Conservation (phyloP, 2,888 invertebrate species). For the Nomada ruficornis region DNA sequence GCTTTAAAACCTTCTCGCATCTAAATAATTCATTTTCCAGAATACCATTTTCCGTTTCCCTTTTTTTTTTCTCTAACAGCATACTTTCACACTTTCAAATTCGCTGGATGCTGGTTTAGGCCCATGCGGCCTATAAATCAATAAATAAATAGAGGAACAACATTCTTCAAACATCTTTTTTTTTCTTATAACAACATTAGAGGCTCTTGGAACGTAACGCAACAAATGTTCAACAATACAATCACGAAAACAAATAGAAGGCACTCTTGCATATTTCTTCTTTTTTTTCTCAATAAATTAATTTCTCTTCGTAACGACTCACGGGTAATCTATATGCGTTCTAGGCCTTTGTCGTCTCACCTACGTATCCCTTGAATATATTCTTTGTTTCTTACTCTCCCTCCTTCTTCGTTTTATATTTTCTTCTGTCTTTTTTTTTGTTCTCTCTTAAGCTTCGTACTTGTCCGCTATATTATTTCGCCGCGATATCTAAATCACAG, state of each 20-base stretch:
- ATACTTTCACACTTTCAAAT: constrained; percentile 73
- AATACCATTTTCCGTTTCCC: constrained; percentile 5
- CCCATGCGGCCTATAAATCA: constrained; percentile 76
- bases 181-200: constrained; percentile 80
- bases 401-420: constrained; percentile 11
- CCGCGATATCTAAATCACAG: constrained; percentile 50
- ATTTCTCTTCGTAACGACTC: constrained; percentile 75
- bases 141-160: constrained; percentile 83
- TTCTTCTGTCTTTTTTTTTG: constrained; percentile 8
- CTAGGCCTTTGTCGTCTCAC: constrained; percentile 71
- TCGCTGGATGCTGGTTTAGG: constrained; percentile 67
- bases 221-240: constrained; percentile 83
- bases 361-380: constrained; percentile 56
- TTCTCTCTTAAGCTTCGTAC: constrained; percentile 17
- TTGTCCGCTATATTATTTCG: constrained; percentile 1
- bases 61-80: constrained; percentile 63
- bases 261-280: constrained; percentile 79
- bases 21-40: constrained; percentile 22
- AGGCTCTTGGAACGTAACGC: constrained; percentile 83
- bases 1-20: constrained; percentile 11
- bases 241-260: constrained; percentile 84
- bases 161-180: constrained; percentile 78
- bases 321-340: constrained; percentile 69
- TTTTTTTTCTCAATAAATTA: constrained; percentile 78
- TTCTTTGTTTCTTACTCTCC: neutral